phyloP scores from a whole-genome alignment of 2,797 vertebrate genomes.

The Silurus aristotelis region DNA sequence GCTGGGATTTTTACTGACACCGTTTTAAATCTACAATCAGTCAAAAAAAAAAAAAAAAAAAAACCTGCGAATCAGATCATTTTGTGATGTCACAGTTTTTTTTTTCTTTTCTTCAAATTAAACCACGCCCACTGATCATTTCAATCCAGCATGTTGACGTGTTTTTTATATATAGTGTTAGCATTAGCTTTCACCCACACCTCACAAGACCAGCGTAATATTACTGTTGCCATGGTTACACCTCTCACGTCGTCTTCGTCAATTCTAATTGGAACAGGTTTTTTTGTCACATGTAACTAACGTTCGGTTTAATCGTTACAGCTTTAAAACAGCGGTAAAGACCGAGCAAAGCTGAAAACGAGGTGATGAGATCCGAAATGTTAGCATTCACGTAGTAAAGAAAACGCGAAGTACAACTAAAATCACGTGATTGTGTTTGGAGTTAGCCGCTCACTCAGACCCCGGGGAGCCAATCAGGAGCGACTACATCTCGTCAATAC shows the following conservation, averaged over 20 bases:
- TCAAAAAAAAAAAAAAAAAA: neutral
- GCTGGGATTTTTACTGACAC: too few relatives aligned
- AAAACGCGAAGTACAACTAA: neutral
- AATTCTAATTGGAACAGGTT: neutral
- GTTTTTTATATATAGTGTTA: neutral
- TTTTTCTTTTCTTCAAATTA: too few relatives aligned
- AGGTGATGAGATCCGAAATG: neutral
- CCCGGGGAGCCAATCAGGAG: neutral
- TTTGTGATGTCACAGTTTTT: neutral
- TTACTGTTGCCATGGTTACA: neutral
- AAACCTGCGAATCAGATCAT: neutral
- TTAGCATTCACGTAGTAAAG: neutral
- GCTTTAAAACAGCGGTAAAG: neutral
- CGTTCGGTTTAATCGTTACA: neutral
- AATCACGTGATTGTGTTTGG: neutral
- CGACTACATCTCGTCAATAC: neutral
- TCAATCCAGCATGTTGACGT: neutral
- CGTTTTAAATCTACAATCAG: conserved; percentile 34
- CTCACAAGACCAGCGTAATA: neutral
- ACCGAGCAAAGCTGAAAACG: neutral
- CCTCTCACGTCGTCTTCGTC: neutral
- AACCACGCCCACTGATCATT: neutral
- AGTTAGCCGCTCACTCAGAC: neutral
- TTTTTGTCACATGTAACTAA: neutral
- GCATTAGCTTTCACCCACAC: neutral